Base-by-base conservation (phyloP, 2,888 invertebrate genomes). In the Cosmopolites sordidus region DNA sequence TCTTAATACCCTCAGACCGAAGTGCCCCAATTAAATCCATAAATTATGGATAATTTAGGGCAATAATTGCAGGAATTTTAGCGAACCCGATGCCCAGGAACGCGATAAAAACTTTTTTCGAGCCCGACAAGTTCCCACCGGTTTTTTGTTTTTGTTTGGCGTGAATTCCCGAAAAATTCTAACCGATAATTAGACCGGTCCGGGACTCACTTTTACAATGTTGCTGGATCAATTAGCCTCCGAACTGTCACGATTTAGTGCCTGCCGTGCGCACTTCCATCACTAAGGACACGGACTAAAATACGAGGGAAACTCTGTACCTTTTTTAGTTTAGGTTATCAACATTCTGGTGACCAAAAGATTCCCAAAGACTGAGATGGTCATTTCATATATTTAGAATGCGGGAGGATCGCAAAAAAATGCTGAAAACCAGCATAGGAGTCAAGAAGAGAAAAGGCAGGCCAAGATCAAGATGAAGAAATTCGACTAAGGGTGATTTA, bases 61-160 rank as follows among this genome's bases (percentile, higher is more conserved):
- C 49, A 47, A 58, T 58, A 58, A 58, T 58, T 58, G 58, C 52
- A 22, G 51, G 55, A 55, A 58, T 58, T 58, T 58, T 58, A 47
- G 57, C 57, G 48, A 51, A 52, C 49, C 39, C 50, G 48, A 47
- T 41, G 43, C 30, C 14, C 41, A 18, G 39, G 38, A 47, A 51
- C 43, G 53, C 50, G 12, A 33, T 33, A 33, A 33, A 33, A 33
- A 33, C 33, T 33, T 12, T 12, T 12, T 12, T 33, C 33, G 33
- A n/a, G 5, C 33, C 33, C 33, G 33, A 12, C 33, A 11, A 11
- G 33, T 33, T 33, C 33, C 33, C 33, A 33, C 33, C 33, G 33
- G 33, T 12, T 33, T 33, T 33, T 33, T 33, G 22, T 33, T 33
- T 33, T 33, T n/a, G 33, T 12, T 3, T n/a, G n/a, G 33, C 8